Percentiles rank a stretch among this genome's conserved stretches.
Conservation (phyloP, 2,113 vertebrate species). For the Taurulus bubalis region DNA sequence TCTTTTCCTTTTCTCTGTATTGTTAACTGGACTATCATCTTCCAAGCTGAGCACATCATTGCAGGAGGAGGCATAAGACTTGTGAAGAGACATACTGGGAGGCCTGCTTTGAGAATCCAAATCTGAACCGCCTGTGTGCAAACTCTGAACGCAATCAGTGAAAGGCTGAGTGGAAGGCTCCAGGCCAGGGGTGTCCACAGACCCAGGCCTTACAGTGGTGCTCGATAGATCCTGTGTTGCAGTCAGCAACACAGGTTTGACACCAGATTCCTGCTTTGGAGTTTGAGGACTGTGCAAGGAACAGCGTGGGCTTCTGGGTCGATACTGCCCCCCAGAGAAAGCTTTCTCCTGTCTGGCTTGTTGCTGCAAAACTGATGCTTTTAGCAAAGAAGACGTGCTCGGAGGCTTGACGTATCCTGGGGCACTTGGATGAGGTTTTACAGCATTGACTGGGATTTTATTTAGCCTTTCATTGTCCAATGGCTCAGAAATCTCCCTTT, state of each 20-base stretch:
- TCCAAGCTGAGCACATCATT: slow-evolving; percentile 81
- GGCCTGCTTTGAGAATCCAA: slow-evolving; percentile 74
- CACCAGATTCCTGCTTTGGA: slow-evolving; percentile 81
- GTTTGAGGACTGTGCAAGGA: slow-evolving; percentile 85
- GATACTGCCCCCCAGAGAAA: slow-evolving; percentile 75
- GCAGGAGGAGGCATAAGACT: slow-evolving; percentile 71
- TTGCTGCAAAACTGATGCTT: slow-evolving; percentile 87
- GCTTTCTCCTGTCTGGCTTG: slow-evolving; percentile 86
- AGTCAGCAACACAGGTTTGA: slow-evolving; percentile 77
- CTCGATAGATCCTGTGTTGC: slow-evolving; percentile 78
- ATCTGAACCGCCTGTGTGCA: slow-evolving; percentile 74
- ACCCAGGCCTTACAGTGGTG: slow-evolving; percentile 78
- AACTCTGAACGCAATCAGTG: slow-evolving; percentile 79
- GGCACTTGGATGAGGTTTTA: slow-evolving; percentile 90
- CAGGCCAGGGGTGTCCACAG: slow-evolving; percentile 75
- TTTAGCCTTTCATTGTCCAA: slow-evolving; percentile 84
- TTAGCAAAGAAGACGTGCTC: slow-evolving; percentile 86
- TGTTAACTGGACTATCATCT: slow-evolving; percentile 81
- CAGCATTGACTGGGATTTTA: slow-evolving; percentile 89
- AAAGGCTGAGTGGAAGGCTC: slow-evolving; percentile 80
- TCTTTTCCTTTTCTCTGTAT: slow-evolving; percentile 87
- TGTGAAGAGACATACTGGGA: slow-evolving; percentile 58
- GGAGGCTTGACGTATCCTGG: slow-evolving; percentile 85
- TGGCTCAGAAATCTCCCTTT: slow-evolving; percentile 82
- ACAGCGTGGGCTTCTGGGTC: slow-evolving; percentile 83